Evolutionary conservation across 2,888 invertebrate genomes (phyloP).

Genomic region (Caenorhabditis macrosperma): DNA sequence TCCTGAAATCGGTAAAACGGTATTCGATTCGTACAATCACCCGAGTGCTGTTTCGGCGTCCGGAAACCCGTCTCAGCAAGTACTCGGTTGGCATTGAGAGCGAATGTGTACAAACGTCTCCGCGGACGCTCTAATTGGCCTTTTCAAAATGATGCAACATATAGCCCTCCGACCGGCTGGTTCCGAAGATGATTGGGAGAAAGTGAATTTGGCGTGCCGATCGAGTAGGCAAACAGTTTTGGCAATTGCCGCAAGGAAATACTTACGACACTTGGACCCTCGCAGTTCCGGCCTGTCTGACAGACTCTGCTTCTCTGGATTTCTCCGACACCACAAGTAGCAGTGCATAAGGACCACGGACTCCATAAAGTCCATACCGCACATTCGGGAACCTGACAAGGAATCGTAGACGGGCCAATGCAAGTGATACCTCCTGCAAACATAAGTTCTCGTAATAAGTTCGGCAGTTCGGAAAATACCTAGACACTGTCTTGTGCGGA

Average conservation of each 20-base stretch:
- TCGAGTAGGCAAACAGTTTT: conserved; percentile 46
- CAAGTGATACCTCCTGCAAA: conserved; percentile 56
- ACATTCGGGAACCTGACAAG: conserved; percentile 64
- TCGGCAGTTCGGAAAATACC: too few species aligned
- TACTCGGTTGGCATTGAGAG: conserved; percentile 15
- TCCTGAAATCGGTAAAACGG: conserved; percentile 47
- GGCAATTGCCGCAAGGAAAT: background rate
- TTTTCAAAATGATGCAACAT: conserved; percentile 56
- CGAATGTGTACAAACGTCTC: conserved; percentile 49
- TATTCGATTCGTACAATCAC: background rate
- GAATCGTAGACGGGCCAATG: conserved; percentile 54
- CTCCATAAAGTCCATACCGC: conserved; percentile 66
- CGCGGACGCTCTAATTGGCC: conserved; percentile 46
- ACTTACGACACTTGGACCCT: conserved; percentile 67
- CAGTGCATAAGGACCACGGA: conserved; percentile 66
- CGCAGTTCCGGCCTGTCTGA: conserved; percentile 64
- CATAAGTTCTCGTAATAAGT: background rate
- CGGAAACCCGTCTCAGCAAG: conserved; percentile 34
- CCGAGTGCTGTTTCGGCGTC: background rate
- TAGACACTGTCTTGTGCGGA: conserved; percentile 61
- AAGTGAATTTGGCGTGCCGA: conserved; percentile 30
- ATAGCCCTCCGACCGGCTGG: conserved; percentile 40
- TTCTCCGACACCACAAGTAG: conserved; percentile 69
- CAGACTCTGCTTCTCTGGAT: conserved; percentile 63
- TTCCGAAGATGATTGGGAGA: conserved; percentile 47